Evolutionary conservation across 2,888 invertebrate genomes (phyloP).

Genomic region (Scelioninae gen. 1): DNA sequence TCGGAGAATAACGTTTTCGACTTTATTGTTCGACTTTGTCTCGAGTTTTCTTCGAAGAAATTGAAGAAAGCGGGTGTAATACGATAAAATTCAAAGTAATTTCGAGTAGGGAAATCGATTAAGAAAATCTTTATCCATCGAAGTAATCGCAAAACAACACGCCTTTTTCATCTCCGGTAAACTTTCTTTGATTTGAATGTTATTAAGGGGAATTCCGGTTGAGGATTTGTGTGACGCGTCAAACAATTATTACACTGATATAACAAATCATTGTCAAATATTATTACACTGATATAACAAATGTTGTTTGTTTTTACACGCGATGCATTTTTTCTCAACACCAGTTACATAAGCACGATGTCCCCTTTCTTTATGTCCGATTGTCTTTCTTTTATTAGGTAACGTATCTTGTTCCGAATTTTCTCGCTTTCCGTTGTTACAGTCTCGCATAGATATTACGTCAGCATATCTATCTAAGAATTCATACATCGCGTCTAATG

Average conservation of each 20-base stretch:
- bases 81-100: background rate
- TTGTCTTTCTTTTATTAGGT: background rate
- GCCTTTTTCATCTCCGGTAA: conserved; percentile 37
- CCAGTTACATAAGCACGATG: background rate
- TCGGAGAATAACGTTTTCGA: background rate
- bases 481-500: conserved; percentile 22
- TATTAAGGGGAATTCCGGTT: conserved; percentile 19
- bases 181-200: too few relatives aligned
- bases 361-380: too few relatives aligned
- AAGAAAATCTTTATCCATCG: conserved; percentile 14
- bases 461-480: conserved; percentile 25
- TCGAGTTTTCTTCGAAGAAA: background rate
- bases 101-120: conserved; percentile 11
- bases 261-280: background rate
- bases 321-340: background rate
- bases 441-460: conserved; percentile 10
- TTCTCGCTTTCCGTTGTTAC: background rate
- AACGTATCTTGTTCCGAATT: background rate
- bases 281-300: background rate
- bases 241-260: conserved; percentile 7
- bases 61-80: background rate
- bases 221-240: conserved; percentile 20
- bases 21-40: background rate
- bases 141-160: background rate
- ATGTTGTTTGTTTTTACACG: background rate